Evolutionary conservation across 2,113 vertebrate species (phyloP).

Genomic region (Planiliza haematocheilus): DNA sequence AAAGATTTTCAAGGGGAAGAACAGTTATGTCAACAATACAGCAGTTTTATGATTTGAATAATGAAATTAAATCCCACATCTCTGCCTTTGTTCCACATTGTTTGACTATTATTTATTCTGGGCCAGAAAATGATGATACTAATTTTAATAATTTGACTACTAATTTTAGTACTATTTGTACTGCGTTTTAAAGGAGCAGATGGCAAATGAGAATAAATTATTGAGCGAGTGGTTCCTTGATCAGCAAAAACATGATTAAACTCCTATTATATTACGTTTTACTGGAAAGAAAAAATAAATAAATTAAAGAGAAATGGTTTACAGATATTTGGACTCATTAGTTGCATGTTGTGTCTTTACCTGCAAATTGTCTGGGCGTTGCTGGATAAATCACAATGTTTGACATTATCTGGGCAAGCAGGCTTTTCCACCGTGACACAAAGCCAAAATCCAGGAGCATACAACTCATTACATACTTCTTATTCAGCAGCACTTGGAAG

Average conservation of each 20-base stretch:
- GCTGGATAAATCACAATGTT: slow-evolving; percentile 38
- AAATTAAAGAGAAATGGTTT: slow-evolving; percentile 16
- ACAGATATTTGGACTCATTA: slow-evolving; percentile 17
- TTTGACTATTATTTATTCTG: slow-evolving; percentile 92
- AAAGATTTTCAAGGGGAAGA: slow-evolving; percentile 29
- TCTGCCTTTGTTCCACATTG: slow-evolving; percentile 84
- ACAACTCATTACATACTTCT: slow-evolving; percentile 41
- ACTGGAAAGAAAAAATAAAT: neutral
- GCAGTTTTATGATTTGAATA: slow-evolving; percentile 88
- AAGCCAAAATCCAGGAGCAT: slow-evolving; percentile 50
- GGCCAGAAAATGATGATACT: slow-evolving; percentile 87
- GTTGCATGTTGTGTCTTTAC: slow-evolving; percentile 13
- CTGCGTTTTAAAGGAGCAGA: slow-evolving; percentile 88
- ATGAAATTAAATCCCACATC: slow-evolving; percentile 89
- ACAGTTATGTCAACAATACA: slow-evolving; percentile 29
- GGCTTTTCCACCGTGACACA: slow-evolving; percentile 48
- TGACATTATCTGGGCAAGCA: slow-evolving; percentile 56
- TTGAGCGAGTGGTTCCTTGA: slow-evolving; percentile 59
- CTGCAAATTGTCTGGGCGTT: slow-evolving; percentile 21
- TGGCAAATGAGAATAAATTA: slow-evolving; percentile 88
- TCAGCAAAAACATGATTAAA: slow-evolving; percentile 48
- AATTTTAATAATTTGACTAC: slow-evolving; percentile 82
- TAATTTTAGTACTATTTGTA: slow-evolving; percentile 97
- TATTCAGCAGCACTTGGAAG: slow-evolving; percentile 60
- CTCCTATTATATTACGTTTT: slow-evolving; percentile 2